A percentile compares a stretch with the other conserved stretches of the same genome.
These are phyloP conservation scores for Montipora efflorescens DNA, from an alignment of 64 coral and sea anemone species.

Conservation along the genomic window DNA sequence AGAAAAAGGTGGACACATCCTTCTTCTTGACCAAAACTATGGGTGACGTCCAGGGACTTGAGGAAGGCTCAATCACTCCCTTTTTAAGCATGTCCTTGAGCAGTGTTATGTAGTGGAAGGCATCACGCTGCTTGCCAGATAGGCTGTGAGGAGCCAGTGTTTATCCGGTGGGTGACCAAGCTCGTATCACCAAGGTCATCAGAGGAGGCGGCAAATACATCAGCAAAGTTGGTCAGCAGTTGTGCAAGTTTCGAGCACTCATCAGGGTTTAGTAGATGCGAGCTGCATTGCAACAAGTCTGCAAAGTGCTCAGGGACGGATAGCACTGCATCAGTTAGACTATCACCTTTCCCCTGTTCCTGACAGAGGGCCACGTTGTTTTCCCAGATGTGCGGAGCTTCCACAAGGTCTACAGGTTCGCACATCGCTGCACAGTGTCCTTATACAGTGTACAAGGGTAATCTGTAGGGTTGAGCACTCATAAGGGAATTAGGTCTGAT, in stretches of 20 bases:
- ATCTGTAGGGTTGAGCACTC: slow-evolving; percentile 37
- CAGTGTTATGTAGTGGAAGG: not conserved
- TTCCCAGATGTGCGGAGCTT: not conserved
- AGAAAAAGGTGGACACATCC: slow-evolving; percentile 18
- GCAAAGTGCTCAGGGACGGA: not conserved
- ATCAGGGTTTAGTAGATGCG: not conserved
- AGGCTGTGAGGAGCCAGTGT: slow-evolving; percentile 12
- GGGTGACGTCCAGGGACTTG: slow-evolving; percentile 23
- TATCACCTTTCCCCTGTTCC: not conserved
- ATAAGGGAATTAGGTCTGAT: slow-evolving; percentile 9
- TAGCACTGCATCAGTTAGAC: not conserved
- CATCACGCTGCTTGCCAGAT: not conserved
- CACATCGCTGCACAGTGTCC: slow-evolving; percentile 39
- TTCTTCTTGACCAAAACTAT: slow-evolving; percentile 49
- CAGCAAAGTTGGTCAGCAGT: not conserved
- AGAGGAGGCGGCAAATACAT: slow-evolving; percentile 2
- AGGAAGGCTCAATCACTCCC: slow-evolving; percentile 29
- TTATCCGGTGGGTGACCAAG: slow-evolving; percentile 20
- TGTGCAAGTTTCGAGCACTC: not conserved
- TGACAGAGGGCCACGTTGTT: slow-evolving; percentile 1
- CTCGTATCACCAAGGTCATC: slow-evolving; percentile 3
- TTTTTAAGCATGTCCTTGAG: slow-evolving; percentile 15
- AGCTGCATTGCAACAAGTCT: slow-evolving; percentile 9
- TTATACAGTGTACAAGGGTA: slow-evolving; percentile 3
- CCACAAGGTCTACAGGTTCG: slow-evolving; percentile 22